phyloP scores from a whole-genome alignment of 2,888 invertebrate species.

The Heliothis peltigera region DNA sequence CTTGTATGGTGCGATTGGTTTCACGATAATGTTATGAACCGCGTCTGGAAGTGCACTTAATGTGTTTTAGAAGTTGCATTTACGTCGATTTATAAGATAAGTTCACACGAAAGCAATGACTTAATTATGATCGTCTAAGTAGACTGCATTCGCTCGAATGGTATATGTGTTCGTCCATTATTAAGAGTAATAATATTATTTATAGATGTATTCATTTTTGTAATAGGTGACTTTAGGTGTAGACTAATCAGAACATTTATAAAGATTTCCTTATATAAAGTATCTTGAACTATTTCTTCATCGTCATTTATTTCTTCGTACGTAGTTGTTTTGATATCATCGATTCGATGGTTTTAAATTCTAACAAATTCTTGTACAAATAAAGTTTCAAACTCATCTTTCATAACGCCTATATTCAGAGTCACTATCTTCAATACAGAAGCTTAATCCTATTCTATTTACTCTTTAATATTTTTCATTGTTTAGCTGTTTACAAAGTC shows the following conservation, averaged over 20 bases:
- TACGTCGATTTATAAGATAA: slow-evolving; percentile 77
- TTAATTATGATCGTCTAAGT: slow-evolving; percentile 81
- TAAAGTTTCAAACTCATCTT: slow-evolving; percentile 63
- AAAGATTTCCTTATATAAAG: slow-evolving; percentile 53
- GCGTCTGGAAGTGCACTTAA: slow-evolving; percentile 72
- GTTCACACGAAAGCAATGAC: slow-evolving; percentile 85
- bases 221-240: slow-evolving; percentile 75
- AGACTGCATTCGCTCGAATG: slow-evolving; percentile 89
- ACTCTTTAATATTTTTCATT: slow-evolving; percentile 74
- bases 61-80: slow-evolving; percentile 82
- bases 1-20: slow-evolving; percentile 56
- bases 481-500: slow-evolving; percentile 86
- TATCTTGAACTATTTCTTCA: slow-evolving; percentile 46
- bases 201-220: slow-evolving; percentile 84
- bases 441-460: slow-evolving; percentile 70
- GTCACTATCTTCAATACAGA: slow-evolving; percentile 70
- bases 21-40: slow-evolving; percentile 58
- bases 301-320: slow-evolving; percentile 44
- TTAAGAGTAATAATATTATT: slow-evolving; percentile 83
- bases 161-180: slow-evolving; percentile 89
- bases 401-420: slow-evolving; percentile 68
- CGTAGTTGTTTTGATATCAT: slow-evolving; percentile 49
- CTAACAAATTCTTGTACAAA: slow-evolving; percentile 69
- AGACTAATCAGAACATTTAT: slow-evolving; percentile 67
- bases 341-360: slow-evolving; percentile 53